These are phyloP conservation scores for Trinorchestia longiramus DNA, from an alignment of 1,140 invertebrate species.

Conservation along the genomic window DNA sequence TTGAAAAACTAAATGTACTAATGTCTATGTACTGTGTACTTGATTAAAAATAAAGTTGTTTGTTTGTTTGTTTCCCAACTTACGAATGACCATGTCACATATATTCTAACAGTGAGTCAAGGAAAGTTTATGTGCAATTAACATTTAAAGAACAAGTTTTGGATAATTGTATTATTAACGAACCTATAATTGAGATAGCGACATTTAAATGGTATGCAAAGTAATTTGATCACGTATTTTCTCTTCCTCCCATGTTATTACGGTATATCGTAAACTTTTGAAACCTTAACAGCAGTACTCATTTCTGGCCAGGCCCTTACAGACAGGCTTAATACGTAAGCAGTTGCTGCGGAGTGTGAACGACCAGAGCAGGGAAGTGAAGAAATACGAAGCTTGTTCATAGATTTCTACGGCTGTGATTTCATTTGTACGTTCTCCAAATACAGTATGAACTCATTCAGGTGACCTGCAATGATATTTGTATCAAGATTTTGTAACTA, in stretches of 20 bases:
- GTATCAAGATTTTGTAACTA: background rate
- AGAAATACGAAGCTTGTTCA: background rate
- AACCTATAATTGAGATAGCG: background rate
- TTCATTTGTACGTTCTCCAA: background rate
- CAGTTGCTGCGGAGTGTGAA: background rate
- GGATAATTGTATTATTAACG: background rate
- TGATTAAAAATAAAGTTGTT: too few relatives aligned
- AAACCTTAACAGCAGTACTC: background rate
- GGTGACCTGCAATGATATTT: background rate
- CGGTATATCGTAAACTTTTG: background rate
- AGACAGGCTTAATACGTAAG: background rate
- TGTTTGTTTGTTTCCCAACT: too few relatives aligned
- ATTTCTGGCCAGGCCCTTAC: background rate
- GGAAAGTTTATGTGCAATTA: too few relatives aligned
- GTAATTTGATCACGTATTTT: background rate
- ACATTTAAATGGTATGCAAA: background rate
- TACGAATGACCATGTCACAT: too few relatives aligned
- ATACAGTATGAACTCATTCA: background rate
- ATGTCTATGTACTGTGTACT: too few relatives aligned
- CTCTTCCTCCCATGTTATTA: background rate
- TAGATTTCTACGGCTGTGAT: background rate
- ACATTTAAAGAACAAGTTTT: too few relatives aligned
- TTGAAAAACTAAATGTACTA: too few relatives aligned
- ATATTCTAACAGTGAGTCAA: too few relatives aligned
- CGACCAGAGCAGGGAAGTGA: background rate